A percentile compares a stretch with the other conserved stretches of the same genome.
phyloP scores from a whole-genome alignment of 2,113 vertebrate genomes.

The Bagarius yarrelli region DNA sequence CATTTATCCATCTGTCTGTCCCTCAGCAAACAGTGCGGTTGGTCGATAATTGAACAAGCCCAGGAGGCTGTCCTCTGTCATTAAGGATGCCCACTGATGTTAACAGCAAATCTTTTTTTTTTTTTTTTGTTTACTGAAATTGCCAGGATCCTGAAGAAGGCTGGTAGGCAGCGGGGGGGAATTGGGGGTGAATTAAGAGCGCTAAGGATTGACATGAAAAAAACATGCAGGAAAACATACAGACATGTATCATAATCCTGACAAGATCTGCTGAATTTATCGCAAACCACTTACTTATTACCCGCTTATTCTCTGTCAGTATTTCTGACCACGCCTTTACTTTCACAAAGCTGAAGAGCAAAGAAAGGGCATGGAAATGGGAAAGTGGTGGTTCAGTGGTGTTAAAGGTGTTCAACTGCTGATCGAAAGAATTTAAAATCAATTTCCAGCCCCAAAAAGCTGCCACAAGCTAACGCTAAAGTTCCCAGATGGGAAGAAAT shows the following conservation, averaged over 20 bases:
- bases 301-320: neutral
- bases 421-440: too few species aligned
- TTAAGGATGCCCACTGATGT: neutral
- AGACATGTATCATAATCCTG: neutral
- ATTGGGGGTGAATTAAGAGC: neutral
- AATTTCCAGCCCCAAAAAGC: too few species aligned
- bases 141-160: neutral
- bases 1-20: constrained; percentile 12
- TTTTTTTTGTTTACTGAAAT: constrained; percentile 3
- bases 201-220: too few species aligned
- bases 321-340: neutral
- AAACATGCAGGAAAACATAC: neutral
- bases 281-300: neutral
- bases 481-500: too few species aligned
- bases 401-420: too few species aligned
- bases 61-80: neutral
- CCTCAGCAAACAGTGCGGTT: constrained; percentile 1
- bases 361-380: neutral
- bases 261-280: neutral
- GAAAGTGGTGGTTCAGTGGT: too few species aligned
- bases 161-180: neutral
- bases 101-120: neutral
- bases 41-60: constrained; percentile 15
- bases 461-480: too few species aligned
- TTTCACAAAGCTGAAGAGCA: neutral